Percentiles rank a stretch among this genome's conserved stretches.
These are phyloP conservation scores for Nothocercus nigrocapillus DNA, from an alignment of 2,113 vertebrate species.

Conservation along the genomic window DNA sequence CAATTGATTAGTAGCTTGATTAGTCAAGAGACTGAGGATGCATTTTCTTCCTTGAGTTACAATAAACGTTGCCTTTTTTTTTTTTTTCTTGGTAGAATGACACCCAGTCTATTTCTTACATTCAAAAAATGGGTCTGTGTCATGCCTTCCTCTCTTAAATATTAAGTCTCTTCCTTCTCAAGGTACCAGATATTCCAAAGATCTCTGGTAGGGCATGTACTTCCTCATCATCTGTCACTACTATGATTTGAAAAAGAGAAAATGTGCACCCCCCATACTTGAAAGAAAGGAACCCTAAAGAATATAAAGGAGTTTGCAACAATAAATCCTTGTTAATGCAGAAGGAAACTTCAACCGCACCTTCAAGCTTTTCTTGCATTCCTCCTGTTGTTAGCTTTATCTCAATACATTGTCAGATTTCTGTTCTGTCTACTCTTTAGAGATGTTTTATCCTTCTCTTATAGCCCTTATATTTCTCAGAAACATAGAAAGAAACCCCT, in stretches of 20 bases:
- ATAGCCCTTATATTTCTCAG: not conserved
- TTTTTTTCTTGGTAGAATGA: not conserved
- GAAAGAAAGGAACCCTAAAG: not conserved
- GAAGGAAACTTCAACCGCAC: not conserved
- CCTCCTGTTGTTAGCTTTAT: not conserved
- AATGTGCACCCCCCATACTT: not conserved
- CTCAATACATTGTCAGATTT: not conserved
- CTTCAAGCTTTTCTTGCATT: not conserved
- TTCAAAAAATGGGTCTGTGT: not conserved
- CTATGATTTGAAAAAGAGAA: not conserved
- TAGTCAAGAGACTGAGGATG: not conserved
- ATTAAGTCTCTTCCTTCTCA: not conserved
- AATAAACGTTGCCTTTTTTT: not conserved
- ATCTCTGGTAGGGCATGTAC: accelerated
- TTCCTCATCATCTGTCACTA: not conserved
- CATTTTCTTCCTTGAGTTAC: not conserved
- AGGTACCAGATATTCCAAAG: not conserved
- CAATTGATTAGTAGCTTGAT: not conserved
- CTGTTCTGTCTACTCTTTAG: not conserved
- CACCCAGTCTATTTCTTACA: not conserved
- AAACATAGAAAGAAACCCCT: not conserved
- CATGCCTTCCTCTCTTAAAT: not conserved
- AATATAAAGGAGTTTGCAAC: not conserved
- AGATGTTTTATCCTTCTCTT: not conserved
- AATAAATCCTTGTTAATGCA: not conserved